These are phyloP conservation scores for Clarias laeviceps DNA, from an alignment of 2,797 vertebrate genomes.

Conservation along the genomic window DNA sequence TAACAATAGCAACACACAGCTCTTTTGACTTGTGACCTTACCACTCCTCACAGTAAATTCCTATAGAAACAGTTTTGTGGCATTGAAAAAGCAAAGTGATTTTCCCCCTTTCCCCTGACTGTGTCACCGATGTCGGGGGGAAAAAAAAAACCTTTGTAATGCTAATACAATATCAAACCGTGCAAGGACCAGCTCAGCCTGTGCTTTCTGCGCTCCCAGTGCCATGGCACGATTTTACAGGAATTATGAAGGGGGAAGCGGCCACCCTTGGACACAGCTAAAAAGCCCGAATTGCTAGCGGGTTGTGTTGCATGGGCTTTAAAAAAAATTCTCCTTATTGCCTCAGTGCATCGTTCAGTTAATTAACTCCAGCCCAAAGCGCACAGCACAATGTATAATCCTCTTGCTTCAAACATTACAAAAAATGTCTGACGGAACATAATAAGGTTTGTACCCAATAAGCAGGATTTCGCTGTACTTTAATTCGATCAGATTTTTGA, in stretches of 20 bases:
- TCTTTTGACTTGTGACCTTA: constrained; percentile 60
- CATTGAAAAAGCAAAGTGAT: constrained; percentile 71
- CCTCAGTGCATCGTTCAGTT: constrained; percentile 65
- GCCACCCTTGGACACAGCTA: constrained; percentile 71
- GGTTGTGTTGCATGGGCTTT: constrained; percentile 68
- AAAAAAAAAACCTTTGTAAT: constrained; percentile 83
- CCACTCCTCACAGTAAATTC: constrained; percentile 62
- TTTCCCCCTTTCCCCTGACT: constrained; percentile 55
- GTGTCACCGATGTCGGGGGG: constrained; percentile 81
- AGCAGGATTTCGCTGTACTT: constrained; percentile 13
- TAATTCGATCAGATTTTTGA: not conserved
- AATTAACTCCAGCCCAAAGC: constrained; percentile 70
- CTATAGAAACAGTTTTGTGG: constrained; percentile 72
- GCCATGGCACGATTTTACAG: constrained; percentile 77
- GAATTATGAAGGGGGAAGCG: constrained; percentile 60
- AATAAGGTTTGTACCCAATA: constrained; percentile 18
- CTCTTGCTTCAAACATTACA: constrained; percentile 46
- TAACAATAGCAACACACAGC: constrained; percentile 54
- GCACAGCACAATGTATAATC: constrained; percentile 63
- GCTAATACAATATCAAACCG: constrained; percentile 83
- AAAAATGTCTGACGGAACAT: not conserved
- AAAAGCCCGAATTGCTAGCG: constrained; percentile 70
- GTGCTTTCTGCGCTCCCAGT: constrained; percentile 69
- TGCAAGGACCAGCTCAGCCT: constrained; percentile 72
- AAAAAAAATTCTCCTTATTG: constrained; percentile 34